Conservation (phyloP, 2,113 vertebrate genomes). For the Gambusia affinis region DNA sequence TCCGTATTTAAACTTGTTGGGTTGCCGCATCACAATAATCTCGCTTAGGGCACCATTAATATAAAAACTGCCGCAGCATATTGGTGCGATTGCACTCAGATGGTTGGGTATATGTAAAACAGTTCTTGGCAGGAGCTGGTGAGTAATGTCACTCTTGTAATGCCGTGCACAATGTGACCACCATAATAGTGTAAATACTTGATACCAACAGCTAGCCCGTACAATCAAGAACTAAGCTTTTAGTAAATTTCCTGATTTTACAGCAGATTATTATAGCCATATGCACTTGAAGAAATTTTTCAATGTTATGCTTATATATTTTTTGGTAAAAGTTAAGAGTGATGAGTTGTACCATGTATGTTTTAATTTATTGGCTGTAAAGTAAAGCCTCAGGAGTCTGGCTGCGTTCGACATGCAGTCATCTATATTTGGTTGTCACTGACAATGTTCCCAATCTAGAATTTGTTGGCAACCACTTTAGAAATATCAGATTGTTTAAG, state of each 20-base stretch:
- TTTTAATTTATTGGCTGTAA: constrained; percentile 59
- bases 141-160: constrained; percentile 52
- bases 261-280: constrained; percentile 79
- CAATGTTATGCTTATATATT: constrained; percentile 79
- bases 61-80: too few species aligned
- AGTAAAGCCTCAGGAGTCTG: constrained; percentile 62
- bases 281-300: constrained; percentile 76
- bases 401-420: constrained; percentile 61
- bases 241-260: constrained; percentile 73
- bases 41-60: too few species aligned
- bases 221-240: constrained; percentile 79
- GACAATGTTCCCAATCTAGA: constrained; percentile 48
- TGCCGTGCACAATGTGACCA: constrained; percentile 66
- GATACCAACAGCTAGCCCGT: constrained; percentile 70
- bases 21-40: background rate
- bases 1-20: background rate
- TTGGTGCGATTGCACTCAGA: constrained; percentile 63
- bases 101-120: constrained; percentile 55
- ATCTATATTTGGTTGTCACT: constrained; percentile 59
- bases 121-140: constrained; percentile 68
- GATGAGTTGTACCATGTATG: constrained; percentile 64
- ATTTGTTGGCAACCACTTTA: constrained; percentile 66
- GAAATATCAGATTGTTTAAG: constrained; percentile 59
- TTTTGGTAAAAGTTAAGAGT: constrained; percentile 69
- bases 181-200: constrained; percentile 64